Evolutionary conservation across 2,113 vertebrate genomes (phyloP).

Genomic region (Ictalurus furcatus): DNA sequence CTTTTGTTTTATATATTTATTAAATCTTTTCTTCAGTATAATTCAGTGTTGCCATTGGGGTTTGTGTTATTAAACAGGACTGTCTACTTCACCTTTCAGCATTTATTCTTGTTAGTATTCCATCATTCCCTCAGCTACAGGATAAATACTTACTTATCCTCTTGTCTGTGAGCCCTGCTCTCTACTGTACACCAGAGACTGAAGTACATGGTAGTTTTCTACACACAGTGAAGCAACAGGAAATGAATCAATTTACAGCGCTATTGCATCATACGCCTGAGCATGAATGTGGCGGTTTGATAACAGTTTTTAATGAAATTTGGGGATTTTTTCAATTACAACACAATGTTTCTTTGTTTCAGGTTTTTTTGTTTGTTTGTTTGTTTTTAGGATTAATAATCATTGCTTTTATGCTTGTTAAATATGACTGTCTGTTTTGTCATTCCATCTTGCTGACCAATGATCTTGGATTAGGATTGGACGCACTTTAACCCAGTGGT

Average conservation of each 20-base stretch:
- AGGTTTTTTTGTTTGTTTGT: not conserved
- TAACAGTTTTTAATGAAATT: not conserved
- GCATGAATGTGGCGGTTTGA: not conserved
- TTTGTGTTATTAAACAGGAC: not conserved
- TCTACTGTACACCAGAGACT: not conserved
- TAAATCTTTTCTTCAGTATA: not conserved
- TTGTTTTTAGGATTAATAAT: not conserved
- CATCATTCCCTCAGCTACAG: not conserved
- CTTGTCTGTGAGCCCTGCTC: not conserved
- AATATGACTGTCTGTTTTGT: not conserved
- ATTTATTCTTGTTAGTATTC: not conserved
- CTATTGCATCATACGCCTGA: not conserved
- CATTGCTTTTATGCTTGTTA: constrained; percentile 2
- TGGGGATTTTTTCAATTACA: not conserved
- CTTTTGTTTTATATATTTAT: not conserved
- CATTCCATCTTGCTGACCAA: constrained; percentile 22
- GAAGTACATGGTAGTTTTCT: not conserved
- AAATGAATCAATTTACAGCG: constrained; percentile 12
- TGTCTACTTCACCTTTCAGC: not conserved
- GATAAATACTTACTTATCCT: not conserved
- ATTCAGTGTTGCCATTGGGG: not conserved
- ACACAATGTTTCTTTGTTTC: not conserved
- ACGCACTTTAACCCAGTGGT: constrained; percentile 31
- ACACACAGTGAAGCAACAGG: not conserved
- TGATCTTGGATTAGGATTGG: constrained; percentile 32